Evolutionary conservation across 2,113 vertebrate genomes (phyloP).

Genomic region (Mohoua ochrocephala): DNA sequence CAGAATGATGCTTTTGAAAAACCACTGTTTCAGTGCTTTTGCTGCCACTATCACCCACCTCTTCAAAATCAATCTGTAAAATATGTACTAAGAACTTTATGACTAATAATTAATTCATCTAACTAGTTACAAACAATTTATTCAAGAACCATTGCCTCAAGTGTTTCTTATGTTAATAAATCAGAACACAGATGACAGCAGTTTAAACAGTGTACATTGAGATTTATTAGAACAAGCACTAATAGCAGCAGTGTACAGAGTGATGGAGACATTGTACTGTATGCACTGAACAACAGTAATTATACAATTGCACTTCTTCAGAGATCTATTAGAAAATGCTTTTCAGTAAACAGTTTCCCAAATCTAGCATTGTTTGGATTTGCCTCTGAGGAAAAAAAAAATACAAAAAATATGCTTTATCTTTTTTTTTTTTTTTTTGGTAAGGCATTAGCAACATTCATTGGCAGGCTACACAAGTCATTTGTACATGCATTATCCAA

Average conservation of each 20-base stretch:
- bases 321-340: constrained; percentile 79
- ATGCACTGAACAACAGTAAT: constrained; percentile 67
- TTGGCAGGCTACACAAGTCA: constrained; percentile 80
- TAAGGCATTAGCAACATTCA: constrained; percentile 91
- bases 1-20: neutral
- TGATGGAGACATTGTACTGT: constrained; percentile 82
- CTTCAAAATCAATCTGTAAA: neutral
- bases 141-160: neutral
- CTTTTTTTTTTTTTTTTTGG: constrained; percentile 36
- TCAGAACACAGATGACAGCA: constrained; percentile 19
- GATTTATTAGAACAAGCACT: constrained; percentile 92
- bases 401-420: constrained; percentile 51
- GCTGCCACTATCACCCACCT: neutral
- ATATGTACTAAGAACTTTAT: neutral
- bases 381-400: constrained; percentile 65
- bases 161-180: neutral
- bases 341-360: constrained; percentile 71
- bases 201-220: constrained; percentile 66
- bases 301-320: constrained; percentile 88
- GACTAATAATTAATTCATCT: neutral
- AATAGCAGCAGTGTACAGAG: constrained; percentile 84
- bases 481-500: constrained; percentile 83
- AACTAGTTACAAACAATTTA: neutral
- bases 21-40: neutral
- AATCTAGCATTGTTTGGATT: constrained; percentile 74